These are phyloP conservation scores for Sorex maritimensis DNA, from an alignment of 2,797 vertebrate genomes.

Conservation along the genomic window DNA sequence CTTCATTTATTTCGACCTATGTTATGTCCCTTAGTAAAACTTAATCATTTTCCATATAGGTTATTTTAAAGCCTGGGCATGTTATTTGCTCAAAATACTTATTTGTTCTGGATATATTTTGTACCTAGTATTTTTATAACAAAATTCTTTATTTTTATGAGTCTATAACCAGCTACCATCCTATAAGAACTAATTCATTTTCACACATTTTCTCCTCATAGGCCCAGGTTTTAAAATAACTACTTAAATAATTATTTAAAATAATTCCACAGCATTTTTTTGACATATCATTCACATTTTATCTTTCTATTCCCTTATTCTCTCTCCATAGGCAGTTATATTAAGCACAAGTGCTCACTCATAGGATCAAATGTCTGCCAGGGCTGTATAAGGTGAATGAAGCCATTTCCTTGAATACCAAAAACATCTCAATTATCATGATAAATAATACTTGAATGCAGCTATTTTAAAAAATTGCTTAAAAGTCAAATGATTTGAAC, in stretches of 20 bases:
- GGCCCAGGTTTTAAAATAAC: background rate
- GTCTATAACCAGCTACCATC: background rate
- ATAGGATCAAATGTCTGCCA: background rate
- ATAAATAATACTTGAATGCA: slow-evolving; percentile 35
- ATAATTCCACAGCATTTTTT: background rate
- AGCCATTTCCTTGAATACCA: slow-evolving; percentile 12
- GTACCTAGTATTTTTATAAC: background rate
- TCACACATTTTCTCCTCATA: slow-evolving; percentile 1
- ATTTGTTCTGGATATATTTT: background rate
- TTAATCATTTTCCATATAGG: background rate
- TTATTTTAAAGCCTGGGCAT: no score
- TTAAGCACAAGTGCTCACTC: slow-evolving; percentile 35
- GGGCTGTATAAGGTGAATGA: background rate
- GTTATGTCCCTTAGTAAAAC: background rate
- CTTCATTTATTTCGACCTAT: background rate
- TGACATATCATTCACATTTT: slow-evolving; percentile 10
- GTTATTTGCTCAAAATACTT: background rate
- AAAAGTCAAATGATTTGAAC: background rate
- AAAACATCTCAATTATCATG: background rate
- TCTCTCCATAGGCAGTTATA: slow-evolving; percentile 23
- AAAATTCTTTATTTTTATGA: slow-evolving; percentile 16
- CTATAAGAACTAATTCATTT: slow-evolving; percentile 12
- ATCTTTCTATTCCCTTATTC: slow-evolving; percentile 31
- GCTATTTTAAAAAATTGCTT: background rate
- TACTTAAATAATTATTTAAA: no score